Base-by-base conservation (phyloP, 2,797 vertebrate genomes). In the Rhinatrema bivittatum region DNA sequence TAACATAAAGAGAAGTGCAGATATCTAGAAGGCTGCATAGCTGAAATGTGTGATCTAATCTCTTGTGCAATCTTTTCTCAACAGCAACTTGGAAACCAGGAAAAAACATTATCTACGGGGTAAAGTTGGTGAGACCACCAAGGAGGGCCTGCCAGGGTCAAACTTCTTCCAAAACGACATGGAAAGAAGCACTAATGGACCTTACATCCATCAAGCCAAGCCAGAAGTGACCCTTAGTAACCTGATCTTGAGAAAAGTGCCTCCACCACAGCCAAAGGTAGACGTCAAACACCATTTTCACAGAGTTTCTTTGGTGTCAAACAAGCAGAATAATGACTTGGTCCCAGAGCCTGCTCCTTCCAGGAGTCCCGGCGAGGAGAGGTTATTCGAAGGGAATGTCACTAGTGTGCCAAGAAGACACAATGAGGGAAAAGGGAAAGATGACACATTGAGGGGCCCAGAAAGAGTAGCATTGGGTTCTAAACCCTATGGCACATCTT, bases 281-380 rank as follows among this genome's bases (percentile, higher is more conserved):
- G 74, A 89, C 10, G 25, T 36, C 36, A 75, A 52, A 19, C 53
- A 59, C 9, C 66, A 58, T 9, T 62, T 88, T 20, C 76, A 41
- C 32, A 91, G 91, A 60, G 56, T 88, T 11, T 91, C 83, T 0
- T 67, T 87, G 53, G 67, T 85, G 25, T 61, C 43, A 0, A 67
- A n/a, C n/a, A n/a, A n/a, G n/a, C n/a, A n/a, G n/a, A n/a, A n/a
- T n/a, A n/a, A n/a, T n/a, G n/a, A n/a, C n/a, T n/a, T n/a, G n/a
- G n/a, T n/a, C n/a, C n/a, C n/a, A n/a, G n/a, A n/a, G n/a, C n/a
- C n/a, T n/a, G n/a, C n/a, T n/a, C n/a, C n/a, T n/a, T n/a, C n/a
- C n/a, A 50, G 9, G 16, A 25, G 5, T n/a, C n/a, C 35, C 50
- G 5, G 46, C 58, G 22, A 31, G 11, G 1, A 0, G 37, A 2